A percentile compares a stretch with the other conserved stretches of the same genome.
These are phyloP conservation scores for Clarias batrachus DNA, from an alignment of 2,113 vertebrate genomes.

Conservation along the genomic window DNA sequence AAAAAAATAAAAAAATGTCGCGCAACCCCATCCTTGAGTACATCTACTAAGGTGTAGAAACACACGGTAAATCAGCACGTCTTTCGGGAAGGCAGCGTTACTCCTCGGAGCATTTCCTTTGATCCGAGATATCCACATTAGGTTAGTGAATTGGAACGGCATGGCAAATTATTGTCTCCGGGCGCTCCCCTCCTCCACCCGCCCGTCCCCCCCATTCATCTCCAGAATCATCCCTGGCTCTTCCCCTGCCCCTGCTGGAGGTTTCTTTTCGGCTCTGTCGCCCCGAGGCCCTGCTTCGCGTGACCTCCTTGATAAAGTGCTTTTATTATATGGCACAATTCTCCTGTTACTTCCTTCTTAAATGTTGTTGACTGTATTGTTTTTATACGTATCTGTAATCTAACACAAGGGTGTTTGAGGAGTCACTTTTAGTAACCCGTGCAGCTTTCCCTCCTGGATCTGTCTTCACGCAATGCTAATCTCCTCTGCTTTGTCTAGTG, in stretches of 20 bases:
- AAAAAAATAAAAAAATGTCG: neutral
- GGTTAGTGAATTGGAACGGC: conserved; percentile 25
- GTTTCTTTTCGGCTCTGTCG: conserved; percentile 9
- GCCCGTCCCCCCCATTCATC: conserved; percentile 37
- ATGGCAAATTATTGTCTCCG: conserved; percentile 33
- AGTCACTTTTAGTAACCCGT: conserved; percentile 21
- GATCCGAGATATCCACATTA: conserved; percentile 27
- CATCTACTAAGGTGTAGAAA: neutral
- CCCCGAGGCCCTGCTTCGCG: conserved; percentile 32
- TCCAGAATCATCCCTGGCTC: conserved; percentile 20
- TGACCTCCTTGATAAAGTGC: conserved; percentile 9
- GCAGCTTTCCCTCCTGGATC: conserved; percentile 27
- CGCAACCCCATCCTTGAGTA: neutral
- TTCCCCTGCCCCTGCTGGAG: conserved; percentile 8
- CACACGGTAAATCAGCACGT: neutral
- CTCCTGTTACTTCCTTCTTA: conserved; percentile 14
- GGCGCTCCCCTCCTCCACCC: conserved; percentile 18
- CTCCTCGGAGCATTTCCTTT: neutral
- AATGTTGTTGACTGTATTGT: conserved; percentile 14
- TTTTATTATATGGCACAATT: conserved; percentile 23
- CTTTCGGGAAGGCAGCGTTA: neutral
- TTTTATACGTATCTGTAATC: conserved; percentile 44
- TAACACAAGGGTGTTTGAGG: conserved; percentile 33
- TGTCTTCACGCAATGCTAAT: conserved; percentile 68
- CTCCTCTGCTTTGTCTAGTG: conserved; percentile 68